These are phyloP conservation scores for Synanthedon myopaeformis DNA, from an alignment of 2,888 invertebrate species.

Conservation along the genomic window DNA sequence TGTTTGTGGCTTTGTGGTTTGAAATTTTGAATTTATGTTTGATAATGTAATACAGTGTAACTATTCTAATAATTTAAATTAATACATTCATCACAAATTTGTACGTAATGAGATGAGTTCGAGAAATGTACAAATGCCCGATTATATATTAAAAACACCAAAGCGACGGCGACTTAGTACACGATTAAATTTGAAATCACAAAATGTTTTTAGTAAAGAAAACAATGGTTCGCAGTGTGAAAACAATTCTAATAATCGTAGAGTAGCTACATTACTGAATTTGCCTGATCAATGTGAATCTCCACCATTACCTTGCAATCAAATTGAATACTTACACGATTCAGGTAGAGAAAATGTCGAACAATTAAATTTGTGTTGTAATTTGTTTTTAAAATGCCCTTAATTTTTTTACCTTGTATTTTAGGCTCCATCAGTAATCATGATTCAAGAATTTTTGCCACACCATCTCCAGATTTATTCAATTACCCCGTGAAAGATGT, in stretches of 20 bases:
- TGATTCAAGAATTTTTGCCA: too few relatives aligned
- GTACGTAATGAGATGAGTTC: conserved; percentile 19
- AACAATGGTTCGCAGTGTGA: conserved; percentile 11
- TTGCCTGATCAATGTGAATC: conserved; percentile 34
- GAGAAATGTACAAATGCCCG: conserved; percentile 7
- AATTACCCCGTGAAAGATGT: conserved; percentile 23
- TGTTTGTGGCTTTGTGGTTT: too few relatives aligned
- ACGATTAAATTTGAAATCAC: conserved; percentile 22
- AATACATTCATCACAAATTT: neutral
- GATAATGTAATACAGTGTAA: too few relatives aligned
- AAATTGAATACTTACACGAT: conserved; percentile 48
- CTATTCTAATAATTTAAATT: too few relatives aligned
- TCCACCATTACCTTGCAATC: conserved; percentile 54
- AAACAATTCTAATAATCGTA: conserved; percentile 24
- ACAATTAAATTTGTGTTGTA: too few relatives aligned
- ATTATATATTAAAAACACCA: conserved; percentile 35
- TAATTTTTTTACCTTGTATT: too few relatives aligned
- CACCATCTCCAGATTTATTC: too few relatives aligned
- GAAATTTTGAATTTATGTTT: too few relatives aligned
- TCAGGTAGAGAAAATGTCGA: conserved; percentile 26
- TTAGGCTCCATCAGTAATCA: too few relatives aligned
- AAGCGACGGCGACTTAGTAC: conserved; percentile 46
- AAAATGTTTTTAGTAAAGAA: conserved; percentile 9
- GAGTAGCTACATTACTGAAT: conserved; percentile 3
- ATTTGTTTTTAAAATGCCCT: too few relatives aligned